Evolutionary conservation across 2,888 invertebrate genomes (phyloP), one percentile per base, ranked within the genome.

Genomic region (Leptinotarsa rubiginosa): DNA sequence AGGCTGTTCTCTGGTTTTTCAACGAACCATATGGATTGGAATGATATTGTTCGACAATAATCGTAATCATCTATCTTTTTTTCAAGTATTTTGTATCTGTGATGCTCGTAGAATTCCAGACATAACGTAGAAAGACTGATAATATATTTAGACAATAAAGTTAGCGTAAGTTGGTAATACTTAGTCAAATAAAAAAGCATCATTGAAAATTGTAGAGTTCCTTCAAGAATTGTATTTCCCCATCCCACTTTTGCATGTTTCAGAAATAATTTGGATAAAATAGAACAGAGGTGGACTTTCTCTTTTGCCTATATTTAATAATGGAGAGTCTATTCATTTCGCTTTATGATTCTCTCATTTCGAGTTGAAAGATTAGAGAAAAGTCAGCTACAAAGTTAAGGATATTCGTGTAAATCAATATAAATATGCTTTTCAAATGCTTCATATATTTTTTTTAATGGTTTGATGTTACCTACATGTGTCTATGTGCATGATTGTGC

Each of bases 101-200:
- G 56, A 25, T 56, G 56, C 56, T 56, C 3, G 1, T 56, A 56
- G 20, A 56, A 56, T 56, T 56, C 22, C 62, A 62, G n/a, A 62
- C 62, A 56, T 62, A 62, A 25, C 41, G 62, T 62, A 62, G 62
- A 41, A 62, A 62, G 62, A 62, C 62, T 62, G 62, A 62, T 62
- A 62, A 31, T n/a, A 62, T 62, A 41, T 62, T 31, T 12, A 59
- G 31, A 62, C 41, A 62, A 62, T 62, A 62, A 31, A 62, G 10
- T 62, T 62, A 62, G n/a, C 16, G 41, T 62, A 62, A 62, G 16
- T 41, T 16, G 41, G n/a, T 62, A 41, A 62, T 62, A 31, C 12
- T 62, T 15, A 20, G 20, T 13, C 3, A 56, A 56, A 20, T 20
- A 20, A 13, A 56, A 20, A 56, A 20, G 13, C 13, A 56, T 56